These are phyloP conservation scores for Lepidochitona cinerea DNA, from an alignment of 2,888 invertebrate species.

Conservation along the genomic window DNA sequence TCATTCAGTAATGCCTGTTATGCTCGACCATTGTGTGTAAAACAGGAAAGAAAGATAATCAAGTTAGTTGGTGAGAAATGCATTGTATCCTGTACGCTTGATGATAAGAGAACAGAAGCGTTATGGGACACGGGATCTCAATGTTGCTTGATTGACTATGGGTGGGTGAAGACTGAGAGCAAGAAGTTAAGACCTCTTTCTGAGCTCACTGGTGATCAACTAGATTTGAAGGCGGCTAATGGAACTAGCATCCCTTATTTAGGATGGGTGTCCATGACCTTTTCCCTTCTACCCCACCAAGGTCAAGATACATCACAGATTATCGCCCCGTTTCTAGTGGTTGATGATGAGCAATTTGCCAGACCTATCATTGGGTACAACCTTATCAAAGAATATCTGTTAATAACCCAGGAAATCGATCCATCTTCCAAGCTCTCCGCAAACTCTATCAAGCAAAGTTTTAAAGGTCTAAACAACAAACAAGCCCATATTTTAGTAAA, in stretches of 20 bases:
- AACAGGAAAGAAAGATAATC: constrained; percentile 1
- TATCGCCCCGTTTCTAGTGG: not conserved
- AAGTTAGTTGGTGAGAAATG: constrained; percentile 8
- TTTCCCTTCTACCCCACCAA: no score
- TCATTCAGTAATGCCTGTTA: not conserved
- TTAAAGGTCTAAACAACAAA: no score
- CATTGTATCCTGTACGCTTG: not conserved
- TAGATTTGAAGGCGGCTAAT: constrained; percentile 7
- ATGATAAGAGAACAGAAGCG: not conserved
- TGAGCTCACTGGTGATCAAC: not conserved
- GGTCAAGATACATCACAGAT: no score
- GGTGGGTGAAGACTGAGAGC: not conserved
- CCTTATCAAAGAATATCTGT: constrained; percentile 10
- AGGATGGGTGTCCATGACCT: constrained; percentile 4
- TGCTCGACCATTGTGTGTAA: not conserved
- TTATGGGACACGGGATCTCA: constrained; percentile 11
- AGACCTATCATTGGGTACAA: constrained; percentile 13
- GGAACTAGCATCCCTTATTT: constrained; percentile 3
- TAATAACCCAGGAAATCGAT: no score
- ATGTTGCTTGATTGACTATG: not conserved
- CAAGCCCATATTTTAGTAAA: no score
- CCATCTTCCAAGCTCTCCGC: no score
- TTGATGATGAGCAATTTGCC: not conserved
- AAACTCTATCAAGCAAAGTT: no score
- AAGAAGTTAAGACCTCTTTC: not conserved